Evolutionary conservation across 1,140 invertebrate genomes (phyloP).

Genomic region (Procambarus virginalis): DNA sequence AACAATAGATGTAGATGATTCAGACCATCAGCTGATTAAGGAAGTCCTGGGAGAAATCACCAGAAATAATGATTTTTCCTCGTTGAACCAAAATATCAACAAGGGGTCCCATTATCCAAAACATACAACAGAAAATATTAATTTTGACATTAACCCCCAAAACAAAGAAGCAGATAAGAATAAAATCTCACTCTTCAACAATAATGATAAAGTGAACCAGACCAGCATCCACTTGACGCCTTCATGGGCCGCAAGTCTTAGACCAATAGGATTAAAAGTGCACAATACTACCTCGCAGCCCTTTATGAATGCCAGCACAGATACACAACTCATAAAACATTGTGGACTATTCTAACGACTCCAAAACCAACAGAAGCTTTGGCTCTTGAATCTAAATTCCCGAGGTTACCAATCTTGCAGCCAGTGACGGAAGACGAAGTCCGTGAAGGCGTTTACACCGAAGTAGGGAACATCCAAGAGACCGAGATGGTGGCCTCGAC

Average conservation of each 20-base stretch:
- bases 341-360: neutral
- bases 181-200: too few species aligned
- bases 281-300: neutral
- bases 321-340: too few species aligned
- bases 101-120: neutral
- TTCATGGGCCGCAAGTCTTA: neutral
- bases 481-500: neutral
- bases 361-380: neutral
- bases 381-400: neutral
- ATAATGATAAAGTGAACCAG: neutral
- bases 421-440: neutral
- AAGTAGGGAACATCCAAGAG: neutral
- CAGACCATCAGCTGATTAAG: constrained; percentile 2
- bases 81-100: neutral
- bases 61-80: neutral
- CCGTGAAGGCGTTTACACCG: neutral
- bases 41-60: constrained; percentile 1
- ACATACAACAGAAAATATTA: neutral
- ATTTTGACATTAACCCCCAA: neutral
- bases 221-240: neutral
- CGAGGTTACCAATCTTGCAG: neutral
- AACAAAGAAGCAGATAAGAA: neutral
- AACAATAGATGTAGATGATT: neutral
- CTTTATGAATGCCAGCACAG: neutral
- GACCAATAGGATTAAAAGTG: neutral